phyloP scores from a whole-genome alignment of 37 sponge, comb jelly and placozoan species.

The Bolinopsis microptera region DNA sequence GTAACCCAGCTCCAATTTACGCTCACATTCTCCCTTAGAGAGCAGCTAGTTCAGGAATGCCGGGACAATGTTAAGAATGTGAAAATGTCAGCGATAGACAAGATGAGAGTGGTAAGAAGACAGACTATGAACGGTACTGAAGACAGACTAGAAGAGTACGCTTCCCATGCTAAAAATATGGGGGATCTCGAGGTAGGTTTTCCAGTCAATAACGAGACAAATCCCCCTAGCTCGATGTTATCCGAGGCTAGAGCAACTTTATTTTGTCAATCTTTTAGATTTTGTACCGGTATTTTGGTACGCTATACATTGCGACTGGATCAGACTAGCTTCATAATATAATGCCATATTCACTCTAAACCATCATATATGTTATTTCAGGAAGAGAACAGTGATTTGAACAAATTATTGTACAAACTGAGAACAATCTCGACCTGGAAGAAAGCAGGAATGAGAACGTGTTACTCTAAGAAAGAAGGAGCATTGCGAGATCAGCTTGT shows the following conservation, averaged over 20 bases:
- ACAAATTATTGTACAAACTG: constrained; percentile 23
- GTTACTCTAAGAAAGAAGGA: constrained; percentile 12
- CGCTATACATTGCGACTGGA: too few relatives aligned
- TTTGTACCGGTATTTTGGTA: too few relatives aligned
- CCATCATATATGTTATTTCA: too few relatives aligned
- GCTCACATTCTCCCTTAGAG: too few relatives aligned
- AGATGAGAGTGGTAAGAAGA: constrained; percentile 58
- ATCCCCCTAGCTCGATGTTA: too few relatives aligned
- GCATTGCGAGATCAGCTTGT: background rate
- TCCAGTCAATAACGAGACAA: too few relatives aligned
- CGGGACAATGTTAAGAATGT: constrained; percentile 37
- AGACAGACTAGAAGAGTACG: constrained; percentile 9
- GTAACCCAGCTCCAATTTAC: too few relatives aligned
- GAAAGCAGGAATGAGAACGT: constrained; percentile 36
- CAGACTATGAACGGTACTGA: constrained; percentile 44
- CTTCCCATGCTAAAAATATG: constrained; percentile 7
- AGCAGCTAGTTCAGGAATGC: constrained; percentile 42
- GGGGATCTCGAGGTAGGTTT: constrained; percentile 45
- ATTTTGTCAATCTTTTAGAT: too few relatives aligned
- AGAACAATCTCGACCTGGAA: constrained; percentile 32
- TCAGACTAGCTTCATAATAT: too few relatives aligned
- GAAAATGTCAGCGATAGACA: constrained; percentile 61
- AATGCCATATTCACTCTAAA: too few relatives aligned
- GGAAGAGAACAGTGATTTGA: constrained; percentile 41
- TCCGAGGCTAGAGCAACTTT: too few relatives aligned